These are phyloP conservation scores for Leucosticte australis DNA, from an alignment of 2,113 vertebrate species.

Conservation along the genomic window DNA sequence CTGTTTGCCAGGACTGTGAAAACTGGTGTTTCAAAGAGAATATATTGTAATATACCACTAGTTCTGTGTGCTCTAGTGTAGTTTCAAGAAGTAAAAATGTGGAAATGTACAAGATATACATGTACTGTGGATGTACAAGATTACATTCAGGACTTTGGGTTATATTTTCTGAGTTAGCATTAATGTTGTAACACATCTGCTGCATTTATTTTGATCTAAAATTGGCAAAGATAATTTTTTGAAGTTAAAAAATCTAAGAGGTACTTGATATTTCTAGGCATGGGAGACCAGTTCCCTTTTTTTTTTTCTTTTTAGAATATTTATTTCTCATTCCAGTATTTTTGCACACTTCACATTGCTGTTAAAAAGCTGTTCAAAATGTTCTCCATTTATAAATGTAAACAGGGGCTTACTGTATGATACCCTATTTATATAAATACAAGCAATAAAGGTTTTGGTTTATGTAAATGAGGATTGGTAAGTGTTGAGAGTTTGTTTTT, in stretches of 20 bases:
- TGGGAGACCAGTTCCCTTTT: not conserved
- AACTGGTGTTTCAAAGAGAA: not conserved
- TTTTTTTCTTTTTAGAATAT: constrained; percentile 1
- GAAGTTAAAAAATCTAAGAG: not conserved
- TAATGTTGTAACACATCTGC: not conserved
- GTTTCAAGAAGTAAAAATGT: not conserved
- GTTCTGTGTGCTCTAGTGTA: not conserved
- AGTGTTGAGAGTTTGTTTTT: not conserved
- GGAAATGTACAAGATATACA: not conserved
- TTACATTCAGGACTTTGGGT: not conserved
- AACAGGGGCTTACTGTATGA: not conserved
- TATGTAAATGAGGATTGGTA: not conserved
- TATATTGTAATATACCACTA: not conserved
- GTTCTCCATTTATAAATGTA: constrained; percentile 15
- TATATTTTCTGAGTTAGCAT: not conserved
- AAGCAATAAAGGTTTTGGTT: constrained; percentile 41
- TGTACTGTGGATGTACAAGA: not conserved
- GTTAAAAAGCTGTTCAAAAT: constrained; percentile 17
- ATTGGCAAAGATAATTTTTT: not conserved
- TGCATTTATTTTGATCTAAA: not conserved
- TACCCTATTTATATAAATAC: constrained; percentile 22
- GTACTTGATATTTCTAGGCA: not conserved
- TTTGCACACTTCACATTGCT: constrained; percentile 18
- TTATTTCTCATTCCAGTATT: constrained; percentile 43
- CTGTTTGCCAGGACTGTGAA: constrained; percentile 26